Base-by-base conservation (phyloP, 2,113 vertebrate species). In the Oplegnathus fasciatus region DNA sequence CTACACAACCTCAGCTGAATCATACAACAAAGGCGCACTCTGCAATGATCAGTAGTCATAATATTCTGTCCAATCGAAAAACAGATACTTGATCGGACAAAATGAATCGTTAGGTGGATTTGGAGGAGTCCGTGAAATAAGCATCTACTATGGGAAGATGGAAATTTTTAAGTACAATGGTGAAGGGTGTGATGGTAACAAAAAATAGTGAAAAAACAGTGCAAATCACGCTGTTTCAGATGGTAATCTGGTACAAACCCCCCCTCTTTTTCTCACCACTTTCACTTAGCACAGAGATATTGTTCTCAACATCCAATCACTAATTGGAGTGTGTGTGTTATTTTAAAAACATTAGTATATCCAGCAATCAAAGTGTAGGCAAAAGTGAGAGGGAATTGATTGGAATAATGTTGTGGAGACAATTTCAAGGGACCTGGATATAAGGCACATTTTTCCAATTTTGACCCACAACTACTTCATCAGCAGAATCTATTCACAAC, bases 361-460 rank as follows among this genome's bases (percentile, higher is more conserved):
- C 73, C 73, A 83, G 77, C 82, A 83, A 75, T 79, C 15, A 61
- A 83, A 32, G 42, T 79, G 67, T 60, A 78, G 73, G 74, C 54
- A 85, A 79, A 70, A n/a, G 32, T 64, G 67, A 75, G 65, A 73
- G 58, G 77, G 72, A 78, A 86, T 32, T 32, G 18, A 82, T 34
- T 86, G 24, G 70, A 89, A 80, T 73, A 32, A 73, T 66, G 72
- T 71, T 76, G 48, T 48, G 20, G 80, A 82, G 82, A 80, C 71
- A 69, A 75, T 71, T 86, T 86, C 64, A 70, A 84, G 65, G 77
- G 90, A 91, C 66, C 74, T 69, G 80, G 78, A 91, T 80, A 68
- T 94, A 95, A 95, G 94, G 94, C 94, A 95, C 94, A 88, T 80
- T 55, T 83, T 80, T 78, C 64, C 57, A 86, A 86, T 75, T 90